Base-by-base conservation (phyloP, 2,888 invertebrate species). In the Cheilosia impressa region DNA sequence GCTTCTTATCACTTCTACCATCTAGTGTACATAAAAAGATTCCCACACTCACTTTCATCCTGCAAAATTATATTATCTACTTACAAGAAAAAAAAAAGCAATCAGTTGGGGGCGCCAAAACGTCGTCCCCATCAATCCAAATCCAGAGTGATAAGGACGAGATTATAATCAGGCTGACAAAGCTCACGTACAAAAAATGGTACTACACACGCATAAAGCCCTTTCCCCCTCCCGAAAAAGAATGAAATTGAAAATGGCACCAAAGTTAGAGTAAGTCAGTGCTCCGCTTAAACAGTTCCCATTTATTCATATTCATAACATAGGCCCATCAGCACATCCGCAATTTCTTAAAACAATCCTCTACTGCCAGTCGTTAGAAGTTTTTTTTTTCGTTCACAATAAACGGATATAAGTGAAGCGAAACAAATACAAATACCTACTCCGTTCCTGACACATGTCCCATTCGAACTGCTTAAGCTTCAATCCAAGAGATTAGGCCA, bases 401-500 rank as follows among this genome's bases (percentile, higher is more conserved):
- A 47, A 57, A 57, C 22, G 22, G 41, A 43, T 47, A 53, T 55
- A 66, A 38, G 41, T 38, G 60, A 63, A 47, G 22, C 38, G 47
- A 63, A 71, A 60, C 47, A n/a, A 47, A 57, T 82, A 78, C 82
- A 47, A 47, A 47, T 47, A 52, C 52, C 66, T 82, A 57, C 43
- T 38, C 52, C 52, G 31, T 47, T 57, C 38, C 34, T 19, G 60
- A 10, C 38, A 52, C 71, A 71, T 68, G 65, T 57, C 80, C 53
- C 53, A 66, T 50, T 65, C 50, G 53, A 45, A 58, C 58, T 72
- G 65, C 77, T 41, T 85, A 85, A 85, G 85, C 81, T 57, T 76
- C 68, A 53, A 45, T 55, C 38, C 57, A 55, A 50, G 76, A 85
- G 85, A 81, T 85, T 85, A 85, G 73, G 85, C 62, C 81, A 77